Percentiles rank a stretch among this genome's conserved stretches.
Evolutionary conservation across 2,113 vertebrate genomes (phyloP).

Genomic region (Anhinga rufa): DNA sequence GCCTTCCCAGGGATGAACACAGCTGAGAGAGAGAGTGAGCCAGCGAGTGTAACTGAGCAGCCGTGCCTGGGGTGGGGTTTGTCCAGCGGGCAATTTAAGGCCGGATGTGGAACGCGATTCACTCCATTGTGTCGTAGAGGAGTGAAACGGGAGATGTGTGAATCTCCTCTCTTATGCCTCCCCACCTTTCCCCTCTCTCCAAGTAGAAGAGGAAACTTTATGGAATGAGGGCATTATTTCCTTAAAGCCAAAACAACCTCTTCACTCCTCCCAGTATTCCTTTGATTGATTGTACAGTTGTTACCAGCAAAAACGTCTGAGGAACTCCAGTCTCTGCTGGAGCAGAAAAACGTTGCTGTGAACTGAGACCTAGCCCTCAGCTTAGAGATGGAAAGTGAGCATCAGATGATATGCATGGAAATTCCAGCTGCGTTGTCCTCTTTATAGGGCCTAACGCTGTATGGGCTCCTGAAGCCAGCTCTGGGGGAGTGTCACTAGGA

Average conservation of each 20-base stretch:
- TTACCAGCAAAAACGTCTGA: background rate
- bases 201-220: background rate
- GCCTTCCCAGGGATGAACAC: background rate
- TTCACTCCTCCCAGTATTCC: background rate
- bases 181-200: background rate
- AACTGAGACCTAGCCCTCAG: background rate
- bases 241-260: background rate
- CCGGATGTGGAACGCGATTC: background rate
- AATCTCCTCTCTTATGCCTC: background rate
- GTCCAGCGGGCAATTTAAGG: accelerated
- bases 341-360: background rate
- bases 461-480: background rate
- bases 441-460: background rate
- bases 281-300: background rate
- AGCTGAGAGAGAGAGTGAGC: background rate
- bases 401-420: background rate
- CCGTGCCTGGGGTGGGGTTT: background rate
- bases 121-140: background rate
- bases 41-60: background rate
- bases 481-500: background rate
- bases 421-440: background rate
- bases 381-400: background rate
- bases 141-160: background rate
- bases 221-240: background rate
- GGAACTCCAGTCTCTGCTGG: background rate